Percentiles rank a stretch among this genome's conserved stretches.
Evolutionary conservation across 1,140 invertebrate genomes (phyloP).

Genomic region (Musca vetustissima): DNA sequence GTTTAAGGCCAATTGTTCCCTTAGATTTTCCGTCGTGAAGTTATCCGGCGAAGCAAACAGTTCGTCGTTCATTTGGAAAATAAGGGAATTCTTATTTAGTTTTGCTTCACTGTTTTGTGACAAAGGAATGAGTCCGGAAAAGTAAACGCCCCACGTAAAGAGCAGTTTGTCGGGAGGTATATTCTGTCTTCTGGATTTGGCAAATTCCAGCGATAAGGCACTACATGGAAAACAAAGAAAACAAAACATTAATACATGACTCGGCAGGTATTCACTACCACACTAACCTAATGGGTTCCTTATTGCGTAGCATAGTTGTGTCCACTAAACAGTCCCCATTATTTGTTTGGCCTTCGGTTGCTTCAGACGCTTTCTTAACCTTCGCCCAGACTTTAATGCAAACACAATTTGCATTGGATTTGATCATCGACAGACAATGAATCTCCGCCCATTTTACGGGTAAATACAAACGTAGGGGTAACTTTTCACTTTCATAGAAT

Average conservation of each 20-base stretch:
- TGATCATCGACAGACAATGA: constrained; percentile 40
- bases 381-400: constrained; percentile 50
- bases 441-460: constrained; percentile 65
- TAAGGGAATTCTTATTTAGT: constrained; percentile 76
- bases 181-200: constrained; percentile 32
- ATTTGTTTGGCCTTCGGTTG: neutral
- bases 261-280: neutral
- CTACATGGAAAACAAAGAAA: constrained; percentile 23
- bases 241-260: neutral
- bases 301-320: neutral
- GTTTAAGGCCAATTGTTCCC: constrained; percentile 38
- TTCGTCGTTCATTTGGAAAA: constrained; percentile 86
- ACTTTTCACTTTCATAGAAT: constrained; percentile 83
- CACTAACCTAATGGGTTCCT: constrained; percentile 15
- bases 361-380: constrained; percentile 10
- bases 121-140: constrained; percentile 78
- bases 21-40: constrained; percentile 38
- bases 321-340: neutral
- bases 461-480: constrained; percentile 62
- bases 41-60: constrained; percentile 72
- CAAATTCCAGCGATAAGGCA: constrained; percentile 31
- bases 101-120: constrained; percentile 48
- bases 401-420: constrained; percentile 50
- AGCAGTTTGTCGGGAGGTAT: constrained; percentile 60
- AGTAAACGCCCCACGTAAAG: constrained; percentile 82